Conservation (phyloP, 2,797 vertebrate species). For the Myripristis murdjan region DNA sequence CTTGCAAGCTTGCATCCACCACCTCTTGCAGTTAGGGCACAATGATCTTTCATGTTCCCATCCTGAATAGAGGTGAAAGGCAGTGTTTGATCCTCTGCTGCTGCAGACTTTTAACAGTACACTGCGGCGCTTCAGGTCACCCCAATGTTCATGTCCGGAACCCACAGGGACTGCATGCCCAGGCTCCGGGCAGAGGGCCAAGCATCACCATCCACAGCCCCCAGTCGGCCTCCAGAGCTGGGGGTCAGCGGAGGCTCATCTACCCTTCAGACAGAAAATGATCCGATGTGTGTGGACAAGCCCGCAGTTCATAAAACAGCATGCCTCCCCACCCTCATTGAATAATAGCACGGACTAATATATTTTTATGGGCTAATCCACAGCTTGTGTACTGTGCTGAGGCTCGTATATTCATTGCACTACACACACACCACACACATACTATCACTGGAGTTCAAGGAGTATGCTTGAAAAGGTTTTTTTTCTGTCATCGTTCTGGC, state of each 20-base stretch:
- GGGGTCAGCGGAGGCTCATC: constrained; percentile 58
- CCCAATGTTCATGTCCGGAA: constrained; percentile 20
- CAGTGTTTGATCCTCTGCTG: constrained; percentile 41
- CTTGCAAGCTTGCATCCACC: not conserved
- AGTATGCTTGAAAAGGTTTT: too few relatives aligned
- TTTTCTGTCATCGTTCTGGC: too few relatives aligned
- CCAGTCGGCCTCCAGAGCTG: constrained; percentile 35
- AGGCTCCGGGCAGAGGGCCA: constrained; percentile 50
- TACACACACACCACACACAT: not conserved
- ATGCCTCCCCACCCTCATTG: not conserved
- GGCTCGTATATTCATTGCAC: not conserved
- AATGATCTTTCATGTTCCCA: constrained; percentile 36
- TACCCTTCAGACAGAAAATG: constrained; percentile 58
- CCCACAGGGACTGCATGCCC: constrained; percentile 44
- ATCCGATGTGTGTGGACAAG: constrained; percentile 71
- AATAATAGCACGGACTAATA: not conserved
- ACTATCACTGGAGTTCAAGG: too few relatives aligned
- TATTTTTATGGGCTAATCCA: constrained; percentile 11
- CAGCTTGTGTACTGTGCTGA: not conserved
- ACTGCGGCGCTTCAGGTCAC: constrained; percentile 45
- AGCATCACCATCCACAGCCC: constrained; percentile 49
- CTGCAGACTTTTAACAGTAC: constrained; percentile 22
- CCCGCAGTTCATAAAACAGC: constrained; percentile 53
- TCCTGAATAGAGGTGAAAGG: constrained; percentile 40
- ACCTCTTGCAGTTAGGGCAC: constrained; percentile 17